Conservation (phyloP, 2,113 vertebrate genomes). For the Microcebus lehilahytsara region DNA sequence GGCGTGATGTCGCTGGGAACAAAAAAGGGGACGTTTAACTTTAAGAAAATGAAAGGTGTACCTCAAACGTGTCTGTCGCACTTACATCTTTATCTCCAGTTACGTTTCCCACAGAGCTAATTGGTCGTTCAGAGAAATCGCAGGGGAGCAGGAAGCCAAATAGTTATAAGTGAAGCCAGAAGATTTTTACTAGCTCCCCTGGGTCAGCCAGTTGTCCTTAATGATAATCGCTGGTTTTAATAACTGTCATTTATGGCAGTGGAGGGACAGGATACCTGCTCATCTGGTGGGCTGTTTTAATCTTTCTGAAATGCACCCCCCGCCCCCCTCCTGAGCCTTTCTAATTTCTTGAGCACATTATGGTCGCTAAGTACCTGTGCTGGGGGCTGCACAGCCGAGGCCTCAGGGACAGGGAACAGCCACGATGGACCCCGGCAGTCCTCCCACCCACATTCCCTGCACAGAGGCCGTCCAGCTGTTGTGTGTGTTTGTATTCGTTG, state of each 20-base stretch:
- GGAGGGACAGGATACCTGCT: neutral
- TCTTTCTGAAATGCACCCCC: neutral
- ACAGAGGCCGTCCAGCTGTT: fast-evolving
- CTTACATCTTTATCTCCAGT: neutral
- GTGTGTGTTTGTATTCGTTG: fast-evolving
- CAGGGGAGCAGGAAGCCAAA: neutral
- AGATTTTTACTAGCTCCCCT: neutral
- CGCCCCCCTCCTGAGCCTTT: neutral
- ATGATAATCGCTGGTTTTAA: slow-evolving; percentile 22
- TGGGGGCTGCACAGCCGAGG: neutral
- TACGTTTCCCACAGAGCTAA: slow-evolving; percentile 31
- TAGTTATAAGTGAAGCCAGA: neutral
- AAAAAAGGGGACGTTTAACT: slow-evolving; percentile 40
- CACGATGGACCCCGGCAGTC: fast-evolving
- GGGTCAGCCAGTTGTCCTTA: neutral
- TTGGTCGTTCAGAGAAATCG: slow-evolving; percentile 22
- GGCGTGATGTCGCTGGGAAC: neutral
- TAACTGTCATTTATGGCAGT: neutral
- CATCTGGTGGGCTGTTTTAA: neutral
- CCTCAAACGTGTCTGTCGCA: neutral
- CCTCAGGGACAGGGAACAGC: neutral
- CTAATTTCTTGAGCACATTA: neutral
- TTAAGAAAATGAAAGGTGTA: slow-evolving; percentile 51
- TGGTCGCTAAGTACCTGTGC: neutral
- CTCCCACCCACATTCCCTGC: fast-evolving